Percentiles rank a stretch among this genome's conserved stretches.
Evolutionary conservation across 2,797 vertebrate species (phyloP).

Genomic region (Lacerta agilis): DNA sequence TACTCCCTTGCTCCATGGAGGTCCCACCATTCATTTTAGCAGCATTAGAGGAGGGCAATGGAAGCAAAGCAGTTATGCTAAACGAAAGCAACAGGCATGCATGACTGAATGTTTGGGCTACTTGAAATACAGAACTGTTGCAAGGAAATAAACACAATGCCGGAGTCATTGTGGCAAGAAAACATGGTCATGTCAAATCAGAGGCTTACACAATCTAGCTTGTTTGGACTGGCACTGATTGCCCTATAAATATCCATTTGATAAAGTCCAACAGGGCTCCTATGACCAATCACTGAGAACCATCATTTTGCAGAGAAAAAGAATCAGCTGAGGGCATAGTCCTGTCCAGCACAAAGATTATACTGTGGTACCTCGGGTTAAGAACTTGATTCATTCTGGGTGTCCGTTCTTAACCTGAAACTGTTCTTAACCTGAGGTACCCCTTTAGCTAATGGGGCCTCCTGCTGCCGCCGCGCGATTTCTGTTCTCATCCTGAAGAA

Average conservation of each 20-base stretch:
- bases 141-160: neutral
- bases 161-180: neutral
- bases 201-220: neutral
- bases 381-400: too few species aligned
- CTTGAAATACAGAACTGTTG: neutral
- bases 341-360: neutral
- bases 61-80: neutral
- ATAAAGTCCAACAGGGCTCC: neutral
- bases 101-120: neutral
- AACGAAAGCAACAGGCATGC: neutral
- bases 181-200: neutral
- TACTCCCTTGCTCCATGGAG: neutral
- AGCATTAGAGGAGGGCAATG: neutral
- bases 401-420: too few species aligned
- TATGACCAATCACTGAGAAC: neutral
- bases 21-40: neutral
- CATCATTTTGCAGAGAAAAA: neutral
- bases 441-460: too few species aligned
- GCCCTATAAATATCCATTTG: neutral
- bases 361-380: too few species aligned
- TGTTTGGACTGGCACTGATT: neutral
- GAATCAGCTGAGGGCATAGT: neutral
- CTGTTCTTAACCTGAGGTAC: too few species aligned
- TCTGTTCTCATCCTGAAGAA: too few species aligned
- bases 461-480: too few species aligned